Evolutionary conservation across 2,888 invertebrate genomes (phyloP), one percentile per base, ranked within the genome.

Genomic region (Hetaerina titia): DNA sequence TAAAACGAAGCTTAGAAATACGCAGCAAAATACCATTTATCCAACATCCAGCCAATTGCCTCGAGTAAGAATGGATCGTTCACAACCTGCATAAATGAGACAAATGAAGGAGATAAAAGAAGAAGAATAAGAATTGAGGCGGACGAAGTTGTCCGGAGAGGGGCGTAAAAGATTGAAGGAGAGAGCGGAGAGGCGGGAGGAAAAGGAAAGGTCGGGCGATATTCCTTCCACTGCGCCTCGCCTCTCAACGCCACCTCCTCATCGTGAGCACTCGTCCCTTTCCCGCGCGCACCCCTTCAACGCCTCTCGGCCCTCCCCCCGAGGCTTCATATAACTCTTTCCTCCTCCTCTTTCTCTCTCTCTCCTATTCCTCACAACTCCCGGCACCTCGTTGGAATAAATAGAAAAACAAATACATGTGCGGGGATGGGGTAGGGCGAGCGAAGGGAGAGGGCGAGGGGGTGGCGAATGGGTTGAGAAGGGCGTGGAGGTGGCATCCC

Each of bases 331-430:
- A 81, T 81, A 81, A 81, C 81, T 31, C 81, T 81, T 81, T 81
- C 89, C 89, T n/a, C 45, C n/a, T 22, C 89, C 89, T n/a, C 56
- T 58, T 19, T 22, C 69, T n/a, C 92, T 56, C 64, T 88, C 90
- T 58, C 56, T 69, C 92, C 92, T 22, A n/a, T 90, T 90, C 22
- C 90, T 64, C 63, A 60, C 64, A 64, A 90, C 64, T 56, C 64
- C 74, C 92, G 69, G 92, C 92, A 74, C 92, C 92, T 92, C 92
- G 92, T 92, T 74, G 92, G 69, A 92, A 92, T 92, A 92, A 92
- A 92, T 92, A 92, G 92, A 92, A 92, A 92, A 92, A 92, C 92
- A 92, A 92, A 92, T 92, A 92, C 74, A 92, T 92, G 56, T 74
- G 69, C 69, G 63, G 64, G 74, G 22, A 57, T 57, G 19, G 89